Evolutionary conservation across 1,140 invertebrate genomes (phyloP), one percentile per base, ranked within the genome.

Genomic region (Philotrypesis tridentata): DNA sequence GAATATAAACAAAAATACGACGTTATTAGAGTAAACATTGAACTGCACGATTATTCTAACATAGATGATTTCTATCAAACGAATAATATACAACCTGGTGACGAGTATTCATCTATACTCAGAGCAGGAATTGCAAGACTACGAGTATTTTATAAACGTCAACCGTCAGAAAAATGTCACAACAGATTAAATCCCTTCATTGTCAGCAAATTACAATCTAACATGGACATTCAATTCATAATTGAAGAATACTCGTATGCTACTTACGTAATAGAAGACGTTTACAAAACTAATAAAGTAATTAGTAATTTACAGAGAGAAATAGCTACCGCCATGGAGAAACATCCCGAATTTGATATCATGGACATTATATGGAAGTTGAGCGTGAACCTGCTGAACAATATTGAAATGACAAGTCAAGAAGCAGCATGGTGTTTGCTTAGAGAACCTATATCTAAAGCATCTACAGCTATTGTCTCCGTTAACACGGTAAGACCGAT

Each of bases 191-290:
- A 90, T 85, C 88, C 88, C 6, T 89, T 85, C 17, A 68, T 89
- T 29, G 55, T 87, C 11, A 83, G 85, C 65, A 48, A 85, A 33
- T 37, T 88, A 4, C 70, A 87, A 80, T 90, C 89, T 0, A 91
- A 89, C 55, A 92, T 80, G 31, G 88, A 91, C 75, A 79, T 91
- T 33, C 89, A 92, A 83, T 86, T 90, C 33, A 90, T 91, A 31
- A 82, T 84, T 6, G 89, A 91, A 11, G 88, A 89, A 82, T 90
- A 91, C 84, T 87, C 88, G 1, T 91, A 88, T 86, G 90, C 88
- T 40, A 75, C 74, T 11, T 90, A 89, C 71, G 83, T 87, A 37
- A 85, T 89, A 8, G 84, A 88, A 71, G 92, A 91, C 82, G 84
- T 90, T 0, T 90, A 90, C 75, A 89, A 91, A 84, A 86, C 80